Evolutionary conservation across 2,797 vertebrate species (phyloP).

Genomic region (Pseudomugil tenellus): DNA sequence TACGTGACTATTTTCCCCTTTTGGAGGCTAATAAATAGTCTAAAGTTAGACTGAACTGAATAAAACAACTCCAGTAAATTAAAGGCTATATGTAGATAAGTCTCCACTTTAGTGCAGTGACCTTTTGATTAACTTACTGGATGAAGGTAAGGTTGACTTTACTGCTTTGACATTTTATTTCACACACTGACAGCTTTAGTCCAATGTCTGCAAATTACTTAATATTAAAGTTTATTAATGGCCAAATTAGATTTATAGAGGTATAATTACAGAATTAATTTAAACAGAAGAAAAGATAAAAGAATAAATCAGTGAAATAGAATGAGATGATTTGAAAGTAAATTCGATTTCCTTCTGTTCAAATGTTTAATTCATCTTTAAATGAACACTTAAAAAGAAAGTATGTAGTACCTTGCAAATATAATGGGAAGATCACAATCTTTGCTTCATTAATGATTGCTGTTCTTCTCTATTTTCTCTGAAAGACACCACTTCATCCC

Average conservation of each 20-base stretch:
- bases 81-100: slow-evolving; percentile 42
- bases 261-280: background rate
- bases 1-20: no score
- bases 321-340: background rate
- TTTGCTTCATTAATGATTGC: background rate
- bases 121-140: slow-evolving; percentile 39
- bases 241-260: background rate
- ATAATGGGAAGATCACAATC: background rate
- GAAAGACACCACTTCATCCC: slow-evolving; percentile 63
- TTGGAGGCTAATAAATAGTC: slow-evolving; percentile 22
- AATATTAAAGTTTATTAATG: background rate
- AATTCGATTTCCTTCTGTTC: background rate
- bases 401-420: rapidly evolving
- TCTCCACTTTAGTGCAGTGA: slow-evolving; percentile 48
- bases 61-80: slow-evolving; percentile 31
- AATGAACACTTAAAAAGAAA: background rate
- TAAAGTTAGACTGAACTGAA: slow-evolving; percentile 38
- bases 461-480: slow-evolving; percentile 36
- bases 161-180: slow-evolving; percentile 41
- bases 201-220: background rate
- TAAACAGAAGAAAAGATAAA: background rate
- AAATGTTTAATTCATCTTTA: background rate
- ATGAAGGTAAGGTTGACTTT: slow-evolving; percentile 41
- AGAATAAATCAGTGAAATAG: background rate
- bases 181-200: slow-evolving; percentile 11